These are phyloP conservation scores for Chaetorhynchus papuensis DNA, from an alignment of 2,113 vertebrate genomes.

Conservation along the genomic window DNA sequence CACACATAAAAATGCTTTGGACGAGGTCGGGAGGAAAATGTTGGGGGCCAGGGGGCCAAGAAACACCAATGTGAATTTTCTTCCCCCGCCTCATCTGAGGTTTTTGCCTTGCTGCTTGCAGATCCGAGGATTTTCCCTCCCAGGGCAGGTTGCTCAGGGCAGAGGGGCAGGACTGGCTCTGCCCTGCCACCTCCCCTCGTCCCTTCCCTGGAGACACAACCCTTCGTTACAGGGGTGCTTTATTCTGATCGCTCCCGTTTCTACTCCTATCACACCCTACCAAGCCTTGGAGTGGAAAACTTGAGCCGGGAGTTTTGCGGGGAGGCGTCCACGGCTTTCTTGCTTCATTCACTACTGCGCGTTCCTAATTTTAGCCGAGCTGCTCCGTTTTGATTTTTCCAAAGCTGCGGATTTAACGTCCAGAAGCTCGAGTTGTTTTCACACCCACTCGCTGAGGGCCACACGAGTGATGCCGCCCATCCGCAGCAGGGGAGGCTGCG, in stretches of 20 bases:
- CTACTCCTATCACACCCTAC: neutral
- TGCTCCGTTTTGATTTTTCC: slow-evolving; percentile 41
- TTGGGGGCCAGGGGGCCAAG: neutral
- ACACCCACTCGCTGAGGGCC: neutral
- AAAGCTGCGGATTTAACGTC: neutral
- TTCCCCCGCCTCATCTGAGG: neutral
- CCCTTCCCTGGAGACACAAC: neutral
- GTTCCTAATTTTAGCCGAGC: slow-evolving; percentile 48
- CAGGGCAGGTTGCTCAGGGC: neutral
- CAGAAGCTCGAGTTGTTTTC: slow-evolving; percentile 12
- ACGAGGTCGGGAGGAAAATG: neutral
- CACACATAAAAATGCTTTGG: neutral
- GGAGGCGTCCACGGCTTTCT: neutral
- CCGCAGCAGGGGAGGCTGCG: neutral
- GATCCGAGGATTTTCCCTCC: neutral
- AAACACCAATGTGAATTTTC: neutral
- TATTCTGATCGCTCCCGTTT: neutral
- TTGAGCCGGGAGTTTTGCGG: neutral
- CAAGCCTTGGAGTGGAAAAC: slow-evolving; percentile 31
- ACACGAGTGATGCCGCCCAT: neutral
- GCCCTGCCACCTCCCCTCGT: neutral
- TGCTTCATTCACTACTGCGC: neutral
- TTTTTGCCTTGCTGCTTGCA: neutral
- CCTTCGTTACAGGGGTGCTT: neutral
- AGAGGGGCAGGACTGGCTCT: neutral